Conservation (phyloP, 2,888 invertebrate genomes). For the Danaus chrysippus region DNA sequence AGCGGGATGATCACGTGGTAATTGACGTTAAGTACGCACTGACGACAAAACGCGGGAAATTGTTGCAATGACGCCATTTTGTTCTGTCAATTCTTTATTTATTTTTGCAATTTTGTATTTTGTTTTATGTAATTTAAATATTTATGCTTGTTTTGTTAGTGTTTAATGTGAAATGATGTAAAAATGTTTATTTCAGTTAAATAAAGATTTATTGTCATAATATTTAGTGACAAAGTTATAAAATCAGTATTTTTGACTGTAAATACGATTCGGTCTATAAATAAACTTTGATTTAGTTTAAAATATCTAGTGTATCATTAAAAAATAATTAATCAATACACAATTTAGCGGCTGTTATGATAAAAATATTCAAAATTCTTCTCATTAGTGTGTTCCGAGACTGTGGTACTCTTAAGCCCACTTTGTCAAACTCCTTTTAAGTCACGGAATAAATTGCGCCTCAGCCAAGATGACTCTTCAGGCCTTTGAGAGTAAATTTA, state of each 20-base stretch:
- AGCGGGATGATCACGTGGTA: slow-evolving; percentile 63
- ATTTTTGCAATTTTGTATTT: neutral
- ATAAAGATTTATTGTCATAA: too few relatives aligned
- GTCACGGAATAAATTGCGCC: slow-evolving; percentile 23
- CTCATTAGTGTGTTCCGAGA: slow-evolving; percentile 4
- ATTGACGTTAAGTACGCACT: slow-evolving; percentile 54
- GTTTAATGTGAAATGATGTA: too few relatives aligned
- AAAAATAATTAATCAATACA: too few relatives aligned
- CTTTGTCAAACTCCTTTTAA: slow-evolving; percentile 14
- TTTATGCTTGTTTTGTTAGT: too few relatives aligned
- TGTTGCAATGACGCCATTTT: slow-evolving; percentile 37
- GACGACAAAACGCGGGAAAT: slow-evolving; percentile 53
- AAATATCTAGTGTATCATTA: too few relatives aligned
- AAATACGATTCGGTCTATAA: too few relatives aligned
- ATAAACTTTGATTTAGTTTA: too few relatives aligned
- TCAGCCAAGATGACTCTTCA: slow-evolving; percentile 17
- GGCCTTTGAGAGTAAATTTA: slow-evolving; percentile 3
- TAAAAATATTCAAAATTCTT: slow-evolving; percentile 1
- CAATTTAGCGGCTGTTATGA: too few relatives aligned
- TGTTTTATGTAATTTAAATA: neutral
- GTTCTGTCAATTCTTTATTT: slow-evolving; percentile 9
- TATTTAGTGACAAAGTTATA: too few relatives aligned
- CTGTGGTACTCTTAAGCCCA: slow-evolving; percentile 9
- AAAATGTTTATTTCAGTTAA: too few relatives aligned
- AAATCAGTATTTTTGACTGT: too few relatives aligned